A percentile compares a stretch with the other conserved stretches of the same genome.
phyloP scores from a whole-genome alignment of 2,888 invertebrate species.

The Ormyrus labotus region DNA sequence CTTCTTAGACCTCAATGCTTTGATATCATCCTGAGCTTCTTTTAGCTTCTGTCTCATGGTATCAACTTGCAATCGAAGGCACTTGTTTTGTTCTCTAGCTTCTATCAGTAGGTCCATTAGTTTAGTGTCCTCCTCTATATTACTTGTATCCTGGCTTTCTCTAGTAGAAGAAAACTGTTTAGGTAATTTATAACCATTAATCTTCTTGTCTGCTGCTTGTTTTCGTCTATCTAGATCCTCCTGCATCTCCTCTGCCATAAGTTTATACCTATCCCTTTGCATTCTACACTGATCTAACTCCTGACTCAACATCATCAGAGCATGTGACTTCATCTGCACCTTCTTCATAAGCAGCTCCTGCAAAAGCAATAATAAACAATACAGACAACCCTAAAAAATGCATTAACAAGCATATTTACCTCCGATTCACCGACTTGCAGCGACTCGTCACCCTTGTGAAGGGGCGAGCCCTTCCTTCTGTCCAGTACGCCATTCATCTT shows the following conservation, averaged over 20 bases:
- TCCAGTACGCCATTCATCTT: constrained; percentile 53
- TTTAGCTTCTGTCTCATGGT: constrained; percentile 83
- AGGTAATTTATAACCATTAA: constrained; percentile 57
- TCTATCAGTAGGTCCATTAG: constrained; percentile 71
- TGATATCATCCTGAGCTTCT: constrained; percentile 84
- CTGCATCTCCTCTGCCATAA: constrained; percentile 87
- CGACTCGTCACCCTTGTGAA: constrained; percentile 4
- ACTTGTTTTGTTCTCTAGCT: constrained; percentile 78
- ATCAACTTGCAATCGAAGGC: constrained; percentile 81
- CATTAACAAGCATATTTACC: constrained; percentile 25
- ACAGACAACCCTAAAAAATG: neutral
- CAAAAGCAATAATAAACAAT: constrained; percentile 10
- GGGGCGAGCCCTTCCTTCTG: constrained; percentile 47
- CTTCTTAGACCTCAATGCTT: constrained; percentile 78
- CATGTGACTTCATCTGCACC: constrained; percentile 88
- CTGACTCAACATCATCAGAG: constrained; percentile 85
- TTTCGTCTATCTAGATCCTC: constrained; percentile 77
- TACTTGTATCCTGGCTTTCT: neutral
- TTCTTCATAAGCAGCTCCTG: constrained; percentile 63
- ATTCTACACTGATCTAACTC: constrained; percentile 87
- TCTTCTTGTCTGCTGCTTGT: constrained; percentile 63
- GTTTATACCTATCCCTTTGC: constrained; percentile 88
- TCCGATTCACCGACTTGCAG: constrained; percentile 14
- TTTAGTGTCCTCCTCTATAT: constrained; percentile 61
- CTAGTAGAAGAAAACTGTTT: neutral